A percentile compares a stretch with the other conserved stretches of the same genome.
phyloP scores from a whole-genome alignment of 2,888 invertebrate genomes.

The Drosophila mettleri region DNA sequence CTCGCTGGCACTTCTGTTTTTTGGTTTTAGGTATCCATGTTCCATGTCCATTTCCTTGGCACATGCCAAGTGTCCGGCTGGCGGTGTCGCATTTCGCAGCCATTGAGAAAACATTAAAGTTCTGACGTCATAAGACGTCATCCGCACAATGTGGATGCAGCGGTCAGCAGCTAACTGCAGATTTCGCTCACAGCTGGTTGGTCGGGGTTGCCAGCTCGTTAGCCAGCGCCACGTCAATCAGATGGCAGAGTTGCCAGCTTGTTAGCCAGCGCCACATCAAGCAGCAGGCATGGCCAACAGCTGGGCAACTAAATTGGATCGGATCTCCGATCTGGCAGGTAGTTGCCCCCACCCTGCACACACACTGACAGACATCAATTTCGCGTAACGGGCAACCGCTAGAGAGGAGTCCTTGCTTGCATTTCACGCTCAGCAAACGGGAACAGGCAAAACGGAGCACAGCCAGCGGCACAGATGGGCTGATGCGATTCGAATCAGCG shows the following conservation, averaged over 20 bases:
- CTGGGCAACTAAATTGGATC: constrained; percentile 79
- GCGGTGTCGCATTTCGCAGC: constrained; percentile 58
- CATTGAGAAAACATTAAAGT: constrained; percentile 57
- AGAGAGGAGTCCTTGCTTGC: constrained; percentile 58
- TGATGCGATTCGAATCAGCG: constrained; percentile 69
- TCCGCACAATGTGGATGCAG: constrained; percentile 38
- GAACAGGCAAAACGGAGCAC: constrained; percentile 20
- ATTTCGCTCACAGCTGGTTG: constrained; percentile 59
- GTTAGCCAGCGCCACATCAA: constrained; percentile 45
- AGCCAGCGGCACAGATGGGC: constrained; percentile 75
- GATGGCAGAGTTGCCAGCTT: constrained; percentile 42
- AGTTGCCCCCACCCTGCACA: constrained; percentile 14
- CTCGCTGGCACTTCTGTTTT: constrained; percentile 68
- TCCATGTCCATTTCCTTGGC: constrained; percentile 70
- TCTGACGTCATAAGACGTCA: constrained; percentile 52
- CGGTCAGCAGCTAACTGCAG: constrained; percentile 11
- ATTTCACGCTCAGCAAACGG: constrained; percentile 66
- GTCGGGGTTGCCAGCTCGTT: constrained; percentile 38
- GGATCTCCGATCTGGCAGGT: constrained; percentile 50
- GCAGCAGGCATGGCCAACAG: constrained; percentile 58
- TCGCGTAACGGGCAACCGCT: constrained; percentile 75
- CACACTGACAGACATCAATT: constrained; percentile 49
- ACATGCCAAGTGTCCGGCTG: constrained; percentile 69
- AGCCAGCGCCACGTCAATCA: constrained; percentile 52
- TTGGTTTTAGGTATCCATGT: constrained; percentile 63